A percentile compares a stretch with the other conserved stretches of the same genome.
These are phyloP conservation scores for Eumeta japonica DNA, from an alignment of 1,140 invertebrate species.

Conservation along the genomic window DNA sequence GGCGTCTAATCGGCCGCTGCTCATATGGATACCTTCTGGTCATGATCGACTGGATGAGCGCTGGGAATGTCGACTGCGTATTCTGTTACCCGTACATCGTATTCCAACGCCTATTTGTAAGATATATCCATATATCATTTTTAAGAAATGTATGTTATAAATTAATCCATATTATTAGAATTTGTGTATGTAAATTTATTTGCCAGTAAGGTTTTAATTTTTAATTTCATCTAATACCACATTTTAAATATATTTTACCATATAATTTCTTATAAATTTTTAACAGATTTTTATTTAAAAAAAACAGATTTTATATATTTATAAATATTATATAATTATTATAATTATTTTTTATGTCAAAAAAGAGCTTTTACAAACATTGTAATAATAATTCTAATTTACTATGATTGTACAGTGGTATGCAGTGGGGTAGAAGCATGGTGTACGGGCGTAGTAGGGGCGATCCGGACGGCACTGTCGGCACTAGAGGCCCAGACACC, in stretches of 20 bases:
- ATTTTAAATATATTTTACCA: too few species aligned
- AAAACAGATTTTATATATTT: too few species aligned
- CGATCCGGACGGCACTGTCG: constrained; percentile 3
- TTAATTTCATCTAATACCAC: too few species aligned
- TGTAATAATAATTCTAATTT: too few species aligned
- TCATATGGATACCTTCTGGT: background rate
- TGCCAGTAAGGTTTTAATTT: background rate
- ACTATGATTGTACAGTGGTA: constrained; percentile 1
- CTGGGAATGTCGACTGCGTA: background rate
- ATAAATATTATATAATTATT: too few species aligned
- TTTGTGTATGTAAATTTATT: background rate
- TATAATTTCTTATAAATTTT: too few species aligned
- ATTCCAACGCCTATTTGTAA: background rate
- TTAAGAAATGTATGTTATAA: too few species aligned
- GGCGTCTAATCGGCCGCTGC: background rate
- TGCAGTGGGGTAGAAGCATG: background rate
- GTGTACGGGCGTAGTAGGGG: constrained; percentile 2
- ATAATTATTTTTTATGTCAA: too few species aligned
- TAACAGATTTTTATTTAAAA: too few species aligned
- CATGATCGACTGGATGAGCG: background rate
- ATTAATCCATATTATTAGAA: too few species aligned
- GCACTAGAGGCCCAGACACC: background rate
- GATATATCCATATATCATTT: too few species aligned
- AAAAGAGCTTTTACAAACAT: too few species aligned
- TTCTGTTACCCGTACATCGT: background rate